These are phyloP conservation scores for Propithecus perrieri DNA, from an alignment of 2,797 vertebrate species.

Conservation along the genomic window DNA sequence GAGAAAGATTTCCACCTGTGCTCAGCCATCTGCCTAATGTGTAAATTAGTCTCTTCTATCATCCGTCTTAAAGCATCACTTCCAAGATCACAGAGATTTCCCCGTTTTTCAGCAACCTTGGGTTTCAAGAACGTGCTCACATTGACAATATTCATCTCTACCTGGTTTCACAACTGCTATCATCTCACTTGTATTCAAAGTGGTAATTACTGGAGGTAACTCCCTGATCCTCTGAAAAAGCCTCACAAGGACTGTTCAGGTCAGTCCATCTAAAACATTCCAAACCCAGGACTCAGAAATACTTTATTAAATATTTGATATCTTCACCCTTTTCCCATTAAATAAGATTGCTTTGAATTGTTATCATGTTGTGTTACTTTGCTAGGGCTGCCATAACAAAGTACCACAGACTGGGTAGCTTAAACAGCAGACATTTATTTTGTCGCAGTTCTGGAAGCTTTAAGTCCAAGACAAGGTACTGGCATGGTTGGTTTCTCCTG, in stretches of 20 bases:
- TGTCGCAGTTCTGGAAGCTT: background rate
- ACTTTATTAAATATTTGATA: background rate
- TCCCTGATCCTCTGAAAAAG: background rate
- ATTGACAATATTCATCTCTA: background rate
- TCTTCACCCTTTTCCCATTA: background rate
- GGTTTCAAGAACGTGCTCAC: background rate
- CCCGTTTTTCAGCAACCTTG: background rate
- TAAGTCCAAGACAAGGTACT: background rate
- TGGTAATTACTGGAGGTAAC: background rate
- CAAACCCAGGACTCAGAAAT: background rate
- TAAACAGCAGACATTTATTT: background rate
- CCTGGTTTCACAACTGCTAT: background rate
- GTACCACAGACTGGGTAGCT: background rate
- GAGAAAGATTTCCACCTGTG: background rate
- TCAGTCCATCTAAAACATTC: background rate
- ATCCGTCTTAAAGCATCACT: background rate
- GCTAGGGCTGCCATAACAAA: background rate
- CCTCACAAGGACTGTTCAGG: background rate
- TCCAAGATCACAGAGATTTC: background rate
- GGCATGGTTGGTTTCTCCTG: background rate
- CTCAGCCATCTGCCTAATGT: background rate
- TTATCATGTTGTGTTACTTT: background rate
- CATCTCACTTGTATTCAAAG: background rate
- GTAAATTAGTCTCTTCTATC: constrained; percentile 10
- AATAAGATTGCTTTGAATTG: background rate